Evolutionary conservation across 1,140 invertebrate species (phyloP).

Genomic region (Laodelphax striatellus): DNA sequence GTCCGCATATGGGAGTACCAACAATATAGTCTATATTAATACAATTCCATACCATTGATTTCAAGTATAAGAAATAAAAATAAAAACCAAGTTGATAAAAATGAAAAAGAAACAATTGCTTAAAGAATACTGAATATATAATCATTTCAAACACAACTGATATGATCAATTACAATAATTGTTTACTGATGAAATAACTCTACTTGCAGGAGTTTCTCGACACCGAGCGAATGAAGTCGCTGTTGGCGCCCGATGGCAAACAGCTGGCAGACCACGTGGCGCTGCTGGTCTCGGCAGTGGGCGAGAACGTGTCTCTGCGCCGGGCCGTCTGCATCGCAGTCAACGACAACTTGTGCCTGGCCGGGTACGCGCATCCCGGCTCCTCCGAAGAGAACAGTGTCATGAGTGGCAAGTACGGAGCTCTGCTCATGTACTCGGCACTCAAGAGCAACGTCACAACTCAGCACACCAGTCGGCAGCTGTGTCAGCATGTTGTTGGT

Average conservation of each 20-base stretch:
- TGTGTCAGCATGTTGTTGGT: slow-evolving; percentile 87
- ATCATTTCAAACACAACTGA: too few species aligned
- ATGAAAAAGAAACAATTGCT: too few species aligned
- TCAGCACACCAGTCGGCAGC: slow-evolving; percentile 48
- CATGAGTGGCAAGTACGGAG: slow-evolving; percentile 69
- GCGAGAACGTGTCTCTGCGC: slow-evolving; percentile 77
- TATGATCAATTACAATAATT: too few species aligned
- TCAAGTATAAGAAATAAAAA: too few species aligned
- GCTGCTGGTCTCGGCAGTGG: slow-evolving; percentile 68
- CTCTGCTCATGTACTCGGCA: slow-evolving; percentile 54
- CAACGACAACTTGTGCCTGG: slow-evolving; percentile 40
- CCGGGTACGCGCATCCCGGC: slow-evolving; percentile 63
- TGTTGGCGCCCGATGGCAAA: slow-evolving; percentile 49
- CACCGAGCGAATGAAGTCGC: slow-evolving; percentile 48
- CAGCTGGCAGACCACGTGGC: slow-evolving; percentile 67
- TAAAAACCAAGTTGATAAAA: too few species aligned
- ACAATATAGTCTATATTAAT: too few species aligned
- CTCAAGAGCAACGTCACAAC: slow-evolving; percentile 24
- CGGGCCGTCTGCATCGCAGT: slow-evolving; percentile 62
- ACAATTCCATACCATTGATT: too few species aligned
- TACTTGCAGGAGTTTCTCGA: slow-evolving; percentile 49
- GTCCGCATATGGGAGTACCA: too few species aligned
- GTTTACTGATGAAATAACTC: too few species aligned
- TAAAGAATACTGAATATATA: too few species aligned
- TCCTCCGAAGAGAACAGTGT: slow-evolving; percentile 36